Base-by-base conservation (phyloP, 1,140 invertebrate genomes). In the Thaumatotibia leucotreta region DNA sequence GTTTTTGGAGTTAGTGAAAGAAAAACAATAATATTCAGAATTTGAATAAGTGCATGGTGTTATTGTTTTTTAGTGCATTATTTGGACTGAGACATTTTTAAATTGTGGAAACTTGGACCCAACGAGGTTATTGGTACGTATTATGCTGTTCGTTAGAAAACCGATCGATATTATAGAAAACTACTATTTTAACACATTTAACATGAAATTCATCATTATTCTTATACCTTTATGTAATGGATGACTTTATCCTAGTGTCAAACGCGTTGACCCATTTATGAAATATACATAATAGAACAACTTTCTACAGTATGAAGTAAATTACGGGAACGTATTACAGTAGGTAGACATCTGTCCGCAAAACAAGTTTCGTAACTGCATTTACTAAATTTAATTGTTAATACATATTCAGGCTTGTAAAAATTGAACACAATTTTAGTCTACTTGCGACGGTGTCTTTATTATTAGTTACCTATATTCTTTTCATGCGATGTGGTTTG, bases 111-210 rank as follows among this genome's bases (percentile, higher is more conserved):
- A 27, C 14, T 27, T 58, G 3, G n/a, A 58, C 14, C 24, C 24
- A 20, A n/a, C 52, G 29, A 62, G 22, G 32, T 62, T 35, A 62
- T 32, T 62, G 72, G 80, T 80, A 76, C 79, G 77, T 78, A 76
- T 58, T 58, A 29, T 58, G 23, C 24, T 27, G 23, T 58, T 31
- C 31, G 14, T 22, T 35, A 70, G 74, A 81, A 72, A 80, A 69
- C 65, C 82, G 82, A 89, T 87, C 86, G 82, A 89, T 89, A 89
- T 73, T 83, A 58, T 58, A 80, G 66, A 83, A 85, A 87, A 83
- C 74, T 72, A 74, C 66, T 74, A 69, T 75, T 76, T 74, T 79
- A 52, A 64, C 61, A 62, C 4, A 24, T 62, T 33, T 35, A 6
- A 33, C n/a, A 22, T 10, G 10, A 10, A 62, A 58, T 58, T 29